Percentiles rank a stretch among this genome's conserved stretches.
Evolutionary conservation across 1,140 invertebrate genomes (phyloP).

Genomic region (Aphelenchoides besseyi): DNA sequence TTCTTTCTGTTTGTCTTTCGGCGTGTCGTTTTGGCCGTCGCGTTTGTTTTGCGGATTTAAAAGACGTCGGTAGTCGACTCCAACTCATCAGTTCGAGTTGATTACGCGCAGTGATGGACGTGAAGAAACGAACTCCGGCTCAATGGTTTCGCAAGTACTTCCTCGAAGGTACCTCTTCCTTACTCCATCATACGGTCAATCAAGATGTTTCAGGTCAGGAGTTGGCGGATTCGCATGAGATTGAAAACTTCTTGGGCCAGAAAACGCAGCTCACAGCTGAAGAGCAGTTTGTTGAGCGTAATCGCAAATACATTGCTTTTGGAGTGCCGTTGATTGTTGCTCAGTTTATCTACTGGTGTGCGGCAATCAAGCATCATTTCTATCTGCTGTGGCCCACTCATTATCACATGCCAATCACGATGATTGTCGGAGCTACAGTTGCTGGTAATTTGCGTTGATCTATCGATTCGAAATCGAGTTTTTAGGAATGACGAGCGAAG

Average conservation of each 20-base stretch:
- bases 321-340: slow-evolving; percentile 12
- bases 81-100: not conserved
- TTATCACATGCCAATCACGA: slow-evolving; percentile 46
- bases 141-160: slow-evolving; percentile 27
- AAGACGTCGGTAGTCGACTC: not conserved
- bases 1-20: too few species aligned
- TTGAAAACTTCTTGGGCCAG: not conserved
- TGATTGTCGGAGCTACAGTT: slow-evolving; percentile 45
- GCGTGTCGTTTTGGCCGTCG: too few species aligned
- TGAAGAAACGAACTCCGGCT: slow-evolving; percentile 20
- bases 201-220: slow-evolving; percentile 21
- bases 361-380: slow-evolving; percentile 42
- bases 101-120: too few species aligned
- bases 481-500: slow-evolving; percentile 54
- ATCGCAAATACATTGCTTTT: slow-evolving; percentile 34
- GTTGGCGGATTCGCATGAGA: slow-evolving; percentile 8
- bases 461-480: not conserved
- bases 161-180: not conserved
- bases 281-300: slow-evolving; percentile 22
- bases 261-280: slow-evolving; percentile 10
- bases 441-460: slow-evolving; percentile 26
- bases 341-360: slow-evolving; percentile 41
- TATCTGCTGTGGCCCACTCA: slow-evolving; percentile 36
- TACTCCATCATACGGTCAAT: not conserved
- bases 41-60: too few species aligned